Evolutionary conservation across 2,797 vertebrate genomes (phyloP).

Genomic region (Myotis findleyi): DNA sequence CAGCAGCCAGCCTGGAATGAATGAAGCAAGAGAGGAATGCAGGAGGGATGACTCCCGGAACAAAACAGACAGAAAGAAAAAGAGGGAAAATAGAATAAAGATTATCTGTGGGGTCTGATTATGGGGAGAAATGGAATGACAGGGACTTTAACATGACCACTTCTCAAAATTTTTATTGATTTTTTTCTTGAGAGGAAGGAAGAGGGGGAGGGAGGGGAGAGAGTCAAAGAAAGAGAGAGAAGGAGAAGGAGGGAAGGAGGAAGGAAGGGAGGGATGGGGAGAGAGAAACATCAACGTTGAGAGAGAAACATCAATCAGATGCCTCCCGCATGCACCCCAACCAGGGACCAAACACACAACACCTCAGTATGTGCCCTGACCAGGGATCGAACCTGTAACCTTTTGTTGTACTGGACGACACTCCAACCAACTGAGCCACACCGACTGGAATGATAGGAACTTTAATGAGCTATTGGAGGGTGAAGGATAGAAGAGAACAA

Average conservation of each 20-base stretch:
- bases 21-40: neutral
- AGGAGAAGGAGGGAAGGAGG: neutral
- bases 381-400: neutral
- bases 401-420: neutral
- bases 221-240: neutral
- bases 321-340: neutral
- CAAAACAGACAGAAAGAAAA: neutral
- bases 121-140: neutral
- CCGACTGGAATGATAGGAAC: neutral
- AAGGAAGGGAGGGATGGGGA: neutral
- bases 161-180: neutral
- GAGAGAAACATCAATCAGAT: neutral
- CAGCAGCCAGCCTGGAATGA: neutral
- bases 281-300: neutral
- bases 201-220: neutral
- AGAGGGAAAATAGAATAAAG: neutral
- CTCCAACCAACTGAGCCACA: neutral
- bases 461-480: neutral
- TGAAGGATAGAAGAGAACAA: neutral
- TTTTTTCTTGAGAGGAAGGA: neutral
- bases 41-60: neutral
- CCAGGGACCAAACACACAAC: neutral
- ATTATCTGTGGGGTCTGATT: neutral
- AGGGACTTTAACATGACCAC: neutral
- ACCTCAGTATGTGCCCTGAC: neutral